phyloP scores from a whole-genome alignment of 2,888 invertebrate species.

The Drosophila nigritarsus region DNA sequence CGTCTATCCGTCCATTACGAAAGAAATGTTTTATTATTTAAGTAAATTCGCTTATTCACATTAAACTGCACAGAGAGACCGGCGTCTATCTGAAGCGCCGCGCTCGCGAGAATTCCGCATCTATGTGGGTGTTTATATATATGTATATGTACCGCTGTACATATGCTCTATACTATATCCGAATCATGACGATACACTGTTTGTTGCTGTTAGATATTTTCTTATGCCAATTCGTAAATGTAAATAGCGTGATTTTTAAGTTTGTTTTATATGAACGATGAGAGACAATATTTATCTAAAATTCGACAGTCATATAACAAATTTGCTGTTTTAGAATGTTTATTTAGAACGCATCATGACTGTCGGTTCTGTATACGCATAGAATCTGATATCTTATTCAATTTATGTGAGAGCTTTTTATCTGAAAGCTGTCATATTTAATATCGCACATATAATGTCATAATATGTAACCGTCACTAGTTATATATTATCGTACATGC shows the following conservation, averaged over 20 bases:
- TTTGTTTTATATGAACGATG: neutral
- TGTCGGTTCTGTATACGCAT: neutral
- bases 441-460: neutral
- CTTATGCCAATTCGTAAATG: neutral
- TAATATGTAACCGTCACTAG: neutral
- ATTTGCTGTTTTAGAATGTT: neutral
- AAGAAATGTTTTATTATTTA: slow-evolving; percentile 70
- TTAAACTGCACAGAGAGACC: slow-evolving; percentile 60
- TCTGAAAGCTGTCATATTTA: neutral
- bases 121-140: neutral
- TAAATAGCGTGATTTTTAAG: neutral
- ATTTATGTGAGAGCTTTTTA: neutral
- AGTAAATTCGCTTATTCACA: slow-evolving; percentile 65
- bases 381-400: neutral
- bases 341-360: neutral
- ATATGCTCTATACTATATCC: neutral
- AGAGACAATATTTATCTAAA: neutral
- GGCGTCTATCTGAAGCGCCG: slow-evolving; percentile 41
- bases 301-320: neutral
- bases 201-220: neutral
- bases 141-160: neutral
- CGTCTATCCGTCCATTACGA: slow-evolving; percentile 43
- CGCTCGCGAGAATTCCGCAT: slow-evolving; percentile 14
- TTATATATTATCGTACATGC: neutral
- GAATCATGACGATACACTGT: neutral